Conservation (phyloP, 1,140 invertebrate genomes). For the Dryas iulia region DNA sequence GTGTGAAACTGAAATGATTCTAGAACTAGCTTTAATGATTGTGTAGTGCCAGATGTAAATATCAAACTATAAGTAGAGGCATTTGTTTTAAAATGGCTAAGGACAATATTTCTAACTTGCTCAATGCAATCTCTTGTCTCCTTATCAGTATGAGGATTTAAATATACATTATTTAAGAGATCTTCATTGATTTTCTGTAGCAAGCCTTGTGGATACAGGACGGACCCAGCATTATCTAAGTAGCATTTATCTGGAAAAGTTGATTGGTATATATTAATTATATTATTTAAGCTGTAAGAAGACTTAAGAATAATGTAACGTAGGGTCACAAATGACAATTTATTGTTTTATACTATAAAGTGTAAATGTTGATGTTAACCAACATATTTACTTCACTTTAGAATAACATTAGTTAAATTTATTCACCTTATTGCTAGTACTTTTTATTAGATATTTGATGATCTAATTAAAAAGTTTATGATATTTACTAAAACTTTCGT, state of each 20-base stretch:
- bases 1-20: slow-evolving; percentile 88
- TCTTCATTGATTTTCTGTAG: slow-evolving; percentile 84
- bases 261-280: not conserved
- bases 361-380: too few relatives aligned
- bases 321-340: not conserved
- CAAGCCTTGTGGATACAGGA: slow-evolving; percentile 90
- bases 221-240: slow-evolving; percentile 94
- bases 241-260: slow-evolving; percentile 86
- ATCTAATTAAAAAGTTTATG: not conserved
- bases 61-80: slow-evolving; percentile 91
- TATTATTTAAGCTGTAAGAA: too few relatives aligned
- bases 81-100: slow-evolving; percentile 92
- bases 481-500: not conserved
- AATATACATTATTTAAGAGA: slow-evolving; percentile 87
- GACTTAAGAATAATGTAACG: not conserved
- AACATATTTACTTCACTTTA: too few relatives aligned
- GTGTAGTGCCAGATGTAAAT: slow-evolving; percentile 95
- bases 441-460: not conserved
- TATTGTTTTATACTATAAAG: not conserved
- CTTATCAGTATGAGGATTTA: slow-evolving; percentile 94
- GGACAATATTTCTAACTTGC: slow-evolving; percentile 88
- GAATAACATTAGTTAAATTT: not conserved
- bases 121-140: slow-evolving; percentile 90
- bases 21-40: slow-evolving; percentile 89
- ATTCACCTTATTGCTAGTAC: not conserved